Evolutionary conservation across 2,888 invertebrate species (phyloP).

Genomic region (Agrotis exclamationis): DNA sequence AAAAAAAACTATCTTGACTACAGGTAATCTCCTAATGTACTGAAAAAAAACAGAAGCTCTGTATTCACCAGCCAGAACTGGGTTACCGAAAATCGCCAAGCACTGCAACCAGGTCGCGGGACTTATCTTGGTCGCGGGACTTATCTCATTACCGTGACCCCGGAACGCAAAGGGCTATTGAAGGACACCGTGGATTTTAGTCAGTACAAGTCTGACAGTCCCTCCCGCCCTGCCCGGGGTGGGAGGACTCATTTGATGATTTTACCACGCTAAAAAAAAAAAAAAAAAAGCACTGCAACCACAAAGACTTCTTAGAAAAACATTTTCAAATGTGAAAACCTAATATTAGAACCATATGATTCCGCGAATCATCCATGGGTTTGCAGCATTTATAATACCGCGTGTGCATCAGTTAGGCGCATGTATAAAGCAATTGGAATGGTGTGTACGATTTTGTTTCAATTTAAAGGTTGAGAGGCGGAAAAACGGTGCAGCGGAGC

Average conservation of each 20-base stretch:
- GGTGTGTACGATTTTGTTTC: slow-evolving; percentile 82
- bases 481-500: slow-evolving; percentile 82
- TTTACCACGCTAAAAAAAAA: no score
- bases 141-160: no score
- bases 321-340: slow-evolving; percentile 20
- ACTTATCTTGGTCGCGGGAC: no score
- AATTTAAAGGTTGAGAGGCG: slow-evolving; percentile 84
- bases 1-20: background rate
- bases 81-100: background rate
- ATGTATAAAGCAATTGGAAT: slow-evolving; percentile 70
- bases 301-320: slow-evolving; percentile 6
- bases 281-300: no score
- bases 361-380: slow-evolving; percentile 18
- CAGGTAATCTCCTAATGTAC: background rate
- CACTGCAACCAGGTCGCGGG: no score
- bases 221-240: no score
- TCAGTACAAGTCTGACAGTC: no score
- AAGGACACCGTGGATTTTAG: no score
- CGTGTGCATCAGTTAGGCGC: slow-evolving; percentile 44
- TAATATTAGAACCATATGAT: slow-evolving; percentile 12
- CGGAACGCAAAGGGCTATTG: no score
- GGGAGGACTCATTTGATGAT: no score
- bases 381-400: slow-evolving; percentile 37
- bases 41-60: slow-evolving; percentile 2
- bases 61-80: background rate